Percentiles rank a stretch among this genome's conserved stretches.
Evolutionary conservation across 2,797 vertebrate species (phyloP).

Genomic region (Tolypeutes matacus): DNA sequence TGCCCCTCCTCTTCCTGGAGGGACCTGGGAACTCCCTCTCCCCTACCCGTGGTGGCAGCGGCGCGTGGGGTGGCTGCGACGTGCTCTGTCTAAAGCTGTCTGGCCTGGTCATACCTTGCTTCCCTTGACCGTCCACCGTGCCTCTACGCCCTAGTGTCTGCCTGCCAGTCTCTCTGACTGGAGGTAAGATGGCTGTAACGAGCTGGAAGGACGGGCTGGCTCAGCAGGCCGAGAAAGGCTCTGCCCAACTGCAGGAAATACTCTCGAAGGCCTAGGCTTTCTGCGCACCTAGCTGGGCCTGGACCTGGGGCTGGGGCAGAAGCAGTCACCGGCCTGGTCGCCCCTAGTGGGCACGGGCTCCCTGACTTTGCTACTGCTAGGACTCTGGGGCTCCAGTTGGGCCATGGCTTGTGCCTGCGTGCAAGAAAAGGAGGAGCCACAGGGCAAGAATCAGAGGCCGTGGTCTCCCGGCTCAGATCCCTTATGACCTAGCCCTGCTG

Average conservation of each 20-base stretch:
- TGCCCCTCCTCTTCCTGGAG: neutral
- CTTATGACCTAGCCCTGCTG: slow-evolving; percentile 67
- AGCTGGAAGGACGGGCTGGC: slow-evolving; percentile 92
- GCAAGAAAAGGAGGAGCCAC: slow-evolving; percentile 81
- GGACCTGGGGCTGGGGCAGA: slow-evolving; percentile 93
- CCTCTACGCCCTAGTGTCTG: slow-evolving; percentile 71
- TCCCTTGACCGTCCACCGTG: slow-evolving; percentile 58
- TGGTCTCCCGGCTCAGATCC: slow-evolving; percentile 47
- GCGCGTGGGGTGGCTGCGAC: slow-evolving; percentile 67
- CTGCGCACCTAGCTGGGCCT: slow-evolving; percentile 94
- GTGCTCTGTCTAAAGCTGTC: slow-evolving; percentile 73
- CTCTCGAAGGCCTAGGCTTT: slow-evolving; percentile 91
- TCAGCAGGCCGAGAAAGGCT: slow-evolving; percentile 91
- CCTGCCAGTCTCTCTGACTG: slow-evolving; percentile 66
- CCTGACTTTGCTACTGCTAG: slow-evolving; percentile 89
- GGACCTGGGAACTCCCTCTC: slow-evolving; percentile 5
- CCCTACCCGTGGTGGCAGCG: slow-evolving; percentile 2
- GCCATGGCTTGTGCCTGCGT: slow-evolving; percentile 88
- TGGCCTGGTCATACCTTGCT: neutral
- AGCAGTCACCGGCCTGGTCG: slow-evolving; percentile 93
- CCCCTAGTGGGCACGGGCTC: slow-evolving; percentile 89
- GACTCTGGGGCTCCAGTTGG: slow-evolving; percentile 89
- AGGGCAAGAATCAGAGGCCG: slow-evolving; percentile 82
- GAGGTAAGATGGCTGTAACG: slow-evolving; percentile 85
- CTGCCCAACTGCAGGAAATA: slow-evolving; percentile 90